A percentile compares a stretch with the other conserved stretches of the same genome.
These are phyloP conservation scores for Anadara kagoshimensis DNA, from an alignment of 1,140 invertebrate species.

Conservation along the genomic window DNA sequence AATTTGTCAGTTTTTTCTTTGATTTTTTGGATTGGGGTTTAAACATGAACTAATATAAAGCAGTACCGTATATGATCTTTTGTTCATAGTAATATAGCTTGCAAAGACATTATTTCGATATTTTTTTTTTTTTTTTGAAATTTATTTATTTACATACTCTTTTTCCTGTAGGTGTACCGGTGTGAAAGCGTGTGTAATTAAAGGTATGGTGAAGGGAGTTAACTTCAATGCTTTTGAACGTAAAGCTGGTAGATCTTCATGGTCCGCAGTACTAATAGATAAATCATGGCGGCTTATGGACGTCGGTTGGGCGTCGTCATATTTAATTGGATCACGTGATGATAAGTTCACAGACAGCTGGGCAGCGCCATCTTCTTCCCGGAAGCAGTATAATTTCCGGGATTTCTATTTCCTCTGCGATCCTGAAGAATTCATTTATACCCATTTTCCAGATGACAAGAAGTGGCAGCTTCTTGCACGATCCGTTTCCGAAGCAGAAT, in stretches of 20 bases:
- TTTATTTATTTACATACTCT: too few species aligned
- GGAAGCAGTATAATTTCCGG: slow-evolving; percentile 55
- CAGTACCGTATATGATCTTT: too few species aligned
- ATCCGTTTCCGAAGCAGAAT: slow-evolving; percentile 48
- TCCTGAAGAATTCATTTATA: slow-evolving; percentile 75
- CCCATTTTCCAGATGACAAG: slow-evolving; percentile 75
- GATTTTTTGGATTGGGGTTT: too few species aligned
- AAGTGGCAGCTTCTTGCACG: slow-evolving; percentile 57
- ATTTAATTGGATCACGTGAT: slow-evolving; percentile 51
- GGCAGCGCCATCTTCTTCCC: slow-evolving; percentile 37
- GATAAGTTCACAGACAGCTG: slow-evolving; percentile 27
- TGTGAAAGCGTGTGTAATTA: too few species aligned
- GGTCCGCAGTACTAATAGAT: slow-evolving; percentile 58
- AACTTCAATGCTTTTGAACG: too few species aligned
- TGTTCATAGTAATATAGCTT: too few species aligned
- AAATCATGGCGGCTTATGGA: slow-evolving; percentile 54
- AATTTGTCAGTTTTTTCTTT: too few species aligned
- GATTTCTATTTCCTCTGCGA: slow-evolving; percentile 76
- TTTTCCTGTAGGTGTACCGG: too few species aligned
- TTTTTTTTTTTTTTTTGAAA: too few species aligned
- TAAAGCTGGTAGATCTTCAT: slow-evolving; percentile 4
- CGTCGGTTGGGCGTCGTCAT: slow-evolving; percentile 57
- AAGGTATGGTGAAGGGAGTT: too few species aligned
- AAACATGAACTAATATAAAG: too few species aligned
- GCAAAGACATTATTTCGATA: too few species aligned